Evolutionary conservation across 1,140 invertebrate species (phyloP), one percentile per base, ranked within the genome.

Genomic region (Nylanderia fulva): DNA sequence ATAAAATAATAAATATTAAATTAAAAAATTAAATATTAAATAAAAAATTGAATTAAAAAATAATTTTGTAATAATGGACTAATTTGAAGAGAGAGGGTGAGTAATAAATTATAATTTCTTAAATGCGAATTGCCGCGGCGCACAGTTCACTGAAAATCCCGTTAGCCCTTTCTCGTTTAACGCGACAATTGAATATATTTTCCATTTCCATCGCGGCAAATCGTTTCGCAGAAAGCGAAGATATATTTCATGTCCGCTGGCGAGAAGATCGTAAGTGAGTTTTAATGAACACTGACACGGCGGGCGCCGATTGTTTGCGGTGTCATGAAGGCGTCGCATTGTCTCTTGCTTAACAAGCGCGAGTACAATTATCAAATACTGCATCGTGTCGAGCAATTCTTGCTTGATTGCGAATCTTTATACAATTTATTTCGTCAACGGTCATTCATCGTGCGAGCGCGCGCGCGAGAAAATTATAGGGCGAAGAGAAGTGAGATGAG

Each of bases 261-360:
- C 9, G 39, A 54, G 36, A 69, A 36, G 18, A 39, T 56, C 77
- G 64, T 52, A 39, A 80, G 64, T 36, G 52, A 80, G 33, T 52
- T 58, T 24, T 45, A 82, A 72, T 58, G 66, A 72, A 60, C 52
- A 21, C 18, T 27, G 66, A 36, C n/a, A n/a, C 7, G 39, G 24
- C n/a, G 13, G 36, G 13, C 39, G 77, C 36, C 77, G 18, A 82
- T 82, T 82, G 77, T 82, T 82, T 45, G 52, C 52, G 66, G 36
- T 52, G 36, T 45, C 77, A 82, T 45, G 42, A 72, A 82, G 66
- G 66, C 66, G 66, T 82, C 77, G 66, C 77, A 80, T 80, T 82
- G 66, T 82, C 66, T 82, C 36, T 24, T 39, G 39, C 27, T 33
- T 72, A 82, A 56, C 52, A 33, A 82, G 77, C 42, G 54, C 52